Base-by-base conservation (phyloP, 2,797 vertebrate species). In the Thaleichthys pacificus region DNA sequence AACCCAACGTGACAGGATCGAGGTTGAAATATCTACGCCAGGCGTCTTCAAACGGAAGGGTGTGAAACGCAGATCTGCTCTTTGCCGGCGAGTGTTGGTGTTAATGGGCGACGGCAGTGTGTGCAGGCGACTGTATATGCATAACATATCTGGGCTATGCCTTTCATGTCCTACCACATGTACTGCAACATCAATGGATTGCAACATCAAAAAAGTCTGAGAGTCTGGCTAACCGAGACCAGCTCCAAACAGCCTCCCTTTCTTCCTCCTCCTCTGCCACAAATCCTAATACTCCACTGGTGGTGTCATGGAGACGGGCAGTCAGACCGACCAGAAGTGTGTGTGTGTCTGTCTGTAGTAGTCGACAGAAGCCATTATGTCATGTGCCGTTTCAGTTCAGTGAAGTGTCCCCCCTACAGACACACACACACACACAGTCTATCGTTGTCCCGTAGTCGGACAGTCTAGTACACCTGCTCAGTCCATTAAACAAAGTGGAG, bases 401-500 rank as follows among this genome's bases (percentile, higher is more conserved):
- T 54, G 7, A 38, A 56, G 11, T 47, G 12, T 54, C 21, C 15
- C 57, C 57, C 21, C n/a, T 21, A 70, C 32, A 70, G 78, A 77
- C 68, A 86, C 71, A 74, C 79, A 66, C 81, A 86, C 87, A 89
- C 89, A 82, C 88, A 87, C 68, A 85, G 24, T 74, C 56, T 71
- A 82, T 76, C 78, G 87, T 5, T 2, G 51, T 15, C 19, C 15
- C 51, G 19, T 6, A 6, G 4, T 54, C 3, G 4, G 15, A 17
- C 17, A 54, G 51, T 54, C 49, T 51, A 17, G 49, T 14, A 3
- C 14, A 17, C 49, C 49, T 51, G 15, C 17, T 17, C 49, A 51
- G 49, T 17, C 49, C 49, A 51, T 51, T 51, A 51, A 17, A 14
- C 49, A 51, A 17, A 15, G 12, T 51, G 49, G 12, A 51, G 49